Evolutionary conservation across 2,113 vertebrate species (phyloP).

Genomic region (Dermatemys mawii): DNA sequence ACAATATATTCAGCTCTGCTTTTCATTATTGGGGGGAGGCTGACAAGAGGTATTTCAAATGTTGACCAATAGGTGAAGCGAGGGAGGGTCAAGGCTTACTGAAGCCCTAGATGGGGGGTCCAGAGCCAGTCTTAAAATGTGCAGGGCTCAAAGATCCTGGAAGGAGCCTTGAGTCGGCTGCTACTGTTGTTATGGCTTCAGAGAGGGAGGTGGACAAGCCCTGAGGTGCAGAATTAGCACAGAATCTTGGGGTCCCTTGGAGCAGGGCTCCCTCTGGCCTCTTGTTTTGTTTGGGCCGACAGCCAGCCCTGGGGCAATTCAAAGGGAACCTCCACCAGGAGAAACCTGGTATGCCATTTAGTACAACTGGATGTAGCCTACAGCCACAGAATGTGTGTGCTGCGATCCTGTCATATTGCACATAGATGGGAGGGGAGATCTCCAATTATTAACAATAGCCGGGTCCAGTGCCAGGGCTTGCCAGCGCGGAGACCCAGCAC

Average conservation of each 20-base stretch:
- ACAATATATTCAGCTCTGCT: neutral
- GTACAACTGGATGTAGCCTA: neutral
- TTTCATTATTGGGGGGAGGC: accelerated
- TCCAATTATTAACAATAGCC: neutral
- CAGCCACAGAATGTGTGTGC: neutral
- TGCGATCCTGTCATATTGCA: neutral
- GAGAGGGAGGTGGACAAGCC: neutral
- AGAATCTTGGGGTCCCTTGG: accelerated
- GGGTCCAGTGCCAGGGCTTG: too few species aligned
- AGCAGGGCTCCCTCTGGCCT: neutral
- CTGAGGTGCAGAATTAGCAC: accelerated
- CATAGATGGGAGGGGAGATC: neutral
- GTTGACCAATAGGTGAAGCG: neutral
- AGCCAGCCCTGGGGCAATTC: neutral
- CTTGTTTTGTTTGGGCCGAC: neutral
- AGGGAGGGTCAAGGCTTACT: accelerated
- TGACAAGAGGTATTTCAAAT: neutral
- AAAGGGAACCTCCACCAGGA: neutral
- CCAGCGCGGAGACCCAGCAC: too few species aligned
- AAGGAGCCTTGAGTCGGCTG: neutral
- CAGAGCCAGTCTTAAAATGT: neutral
- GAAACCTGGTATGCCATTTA: neutral
- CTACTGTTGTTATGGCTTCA: accelerated
- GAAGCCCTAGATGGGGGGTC: neutral
- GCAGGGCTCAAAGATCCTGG: neutral